Percentiles rank a stretch among this genome's conserved stretches.
Evolutionary conservation across 2,888 invertebrate genomes (phyloP).

Genomic region (Pyralis farinalis): DNA sequence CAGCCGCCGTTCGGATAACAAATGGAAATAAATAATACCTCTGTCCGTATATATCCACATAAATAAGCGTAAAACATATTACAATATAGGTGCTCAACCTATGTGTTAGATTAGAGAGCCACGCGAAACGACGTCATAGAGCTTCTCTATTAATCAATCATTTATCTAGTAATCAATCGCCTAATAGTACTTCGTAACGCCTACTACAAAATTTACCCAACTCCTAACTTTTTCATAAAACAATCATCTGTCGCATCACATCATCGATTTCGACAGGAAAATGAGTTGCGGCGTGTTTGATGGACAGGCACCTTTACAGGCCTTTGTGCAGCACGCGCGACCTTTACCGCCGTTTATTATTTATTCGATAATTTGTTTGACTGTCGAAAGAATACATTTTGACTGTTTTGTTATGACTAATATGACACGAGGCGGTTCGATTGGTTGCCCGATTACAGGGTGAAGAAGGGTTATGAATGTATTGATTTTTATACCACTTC

Average conservation of each 20-base stretch:
- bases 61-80: too few relatives aligned
- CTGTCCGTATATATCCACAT: too few relatives aligned
- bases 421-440: constrained; percentile 6
- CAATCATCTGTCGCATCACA: constrained; percentile 9
- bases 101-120: too few relatives aligned
- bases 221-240: constrained; percentile 1
- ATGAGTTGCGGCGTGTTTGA: constrained; percentile 27
- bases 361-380: constrained; percentile 36
- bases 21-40: too few relatives aligned
- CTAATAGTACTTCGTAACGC: too few relatives aligned
- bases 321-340: constrained; percentile 45
- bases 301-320: constrained; percentile 57
- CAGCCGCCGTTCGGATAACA: too few relatives aligned
- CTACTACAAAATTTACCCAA: neutral
- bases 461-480: neutral
- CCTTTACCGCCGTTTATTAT: constrained; percentile 44
- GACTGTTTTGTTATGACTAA: constrained; percentile 3
- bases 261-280: constrained; percentile 38
- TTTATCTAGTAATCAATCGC: too few relatives aligned
- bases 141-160: too few relatives aligned
- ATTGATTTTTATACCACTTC: neutral
- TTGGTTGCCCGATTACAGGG: constrained; percentile 2
- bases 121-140: too few relatives aligned
- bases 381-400: constrained; percentile 3
- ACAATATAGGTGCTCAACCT: too few relatives aligned